Base-by-base conservation (phyloP, 2,113 vertebrate genomes). In the Zapornia atra region DNA sequence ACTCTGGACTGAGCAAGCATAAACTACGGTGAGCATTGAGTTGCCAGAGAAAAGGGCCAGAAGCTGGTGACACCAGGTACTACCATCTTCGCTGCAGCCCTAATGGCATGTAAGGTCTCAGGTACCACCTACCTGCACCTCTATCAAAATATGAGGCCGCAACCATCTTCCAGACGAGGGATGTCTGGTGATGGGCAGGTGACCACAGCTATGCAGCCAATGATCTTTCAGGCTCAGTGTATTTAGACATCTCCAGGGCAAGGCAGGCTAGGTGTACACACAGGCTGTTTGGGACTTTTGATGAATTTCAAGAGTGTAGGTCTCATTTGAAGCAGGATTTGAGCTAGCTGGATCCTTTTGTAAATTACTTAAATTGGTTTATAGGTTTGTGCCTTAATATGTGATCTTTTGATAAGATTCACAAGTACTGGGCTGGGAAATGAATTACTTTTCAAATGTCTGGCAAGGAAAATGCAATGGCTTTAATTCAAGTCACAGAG, bases 401-500 rank as follows among this genome's bases (percentile, higher is more conserved):
- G 38, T 40, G 38, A n/a, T 75, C 17, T 88, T 86, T 70, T 59
- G 60, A 22, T 79, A 56, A 13, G 34, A 42, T 82, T 90, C 68
- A 29, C 42, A 53, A n/a, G 10, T 54, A 66, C 26, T 70, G 82
- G 2, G 11, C 61, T 86, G 26, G 51, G 56, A 91, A 78, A 86
- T 75, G 0, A 85, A 96, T 76, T 50, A 10, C 15, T 64, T 82
- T 31, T 34, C 56, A 89, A 81, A 75, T 36, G 53, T 54, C 61
- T 91, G 36, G 10, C n/a, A 70, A 33, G 78, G 50, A 61, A 91
- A 90, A 88, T 51, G 46, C 59, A 31, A 18, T 71, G 36, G 21
- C n/a, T 94, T 87, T 87, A 73, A 73, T 63, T 92, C 63, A 94
- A 86, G 15, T 77, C 85, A 56, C 24, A 85, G 63, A 85, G 31